Base-by-base conservation (phyloP, 2,888 invertebrate genomes). In the Chironomus tentans region DNA sequence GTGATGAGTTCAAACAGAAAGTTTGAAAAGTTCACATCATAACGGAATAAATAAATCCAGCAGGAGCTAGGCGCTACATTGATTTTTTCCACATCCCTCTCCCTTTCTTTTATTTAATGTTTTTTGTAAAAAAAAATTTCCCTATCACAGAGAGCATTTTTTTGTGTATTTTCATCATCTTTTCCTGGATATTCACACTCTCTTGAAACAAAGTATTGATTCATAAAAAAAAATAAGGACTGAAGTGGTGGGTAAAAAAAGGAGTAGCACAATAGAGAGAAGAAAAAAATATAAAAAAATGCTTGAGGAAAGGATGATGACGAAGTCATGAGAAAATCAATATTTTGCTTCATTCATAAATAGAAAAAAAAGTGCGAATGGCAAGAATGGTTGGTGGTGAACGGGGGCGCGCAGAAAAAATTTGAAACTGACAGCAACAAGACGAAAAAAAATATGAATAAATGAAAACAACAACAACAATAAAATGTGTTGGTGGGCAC, bases 401-500 rank as follows among this genome's bases (percentile, higher is more conserved):
- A 24, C 24, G 21, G 65, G 18, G n/a, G 21, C 65, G 65, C 65
- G 65, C 65, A 65, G 65, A 65, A 65, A 38, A 18, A 56, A 56
- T 65, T 65, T 65, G 24, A 65, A 65, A 65, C 65, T 22, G 24
- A 65, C 65, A 65, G 65, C 65, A 65, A 65, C 65, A 65, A 65
- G 65, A 65, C 65, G 65, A 22, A 62, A 21, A 21, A 13, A 65
- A 24, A 65, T 12, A 65, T 13, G 24, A 65, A n/a, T n/a, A 21
- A 13, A 65, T n/a, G n/a, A 65, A 24, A 24, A 65, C 22, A 21
- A 65, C 24, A 24, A 65, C 65, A 24, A 65, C 22, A 21, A 24
- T 12, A 24, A 13, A 13, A 18, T 12, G 18, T n/a, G 13, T 65
- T 65, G 65, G 65, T 65, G 65, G 65, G 65, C 24, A 65, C 65